Evolutionary conservation across 2,888 invertebrate genomes (phyloP), one percentile per base, ranked within the genome.

Genomic region (Dryocosmus kuriphilus): DNA sequence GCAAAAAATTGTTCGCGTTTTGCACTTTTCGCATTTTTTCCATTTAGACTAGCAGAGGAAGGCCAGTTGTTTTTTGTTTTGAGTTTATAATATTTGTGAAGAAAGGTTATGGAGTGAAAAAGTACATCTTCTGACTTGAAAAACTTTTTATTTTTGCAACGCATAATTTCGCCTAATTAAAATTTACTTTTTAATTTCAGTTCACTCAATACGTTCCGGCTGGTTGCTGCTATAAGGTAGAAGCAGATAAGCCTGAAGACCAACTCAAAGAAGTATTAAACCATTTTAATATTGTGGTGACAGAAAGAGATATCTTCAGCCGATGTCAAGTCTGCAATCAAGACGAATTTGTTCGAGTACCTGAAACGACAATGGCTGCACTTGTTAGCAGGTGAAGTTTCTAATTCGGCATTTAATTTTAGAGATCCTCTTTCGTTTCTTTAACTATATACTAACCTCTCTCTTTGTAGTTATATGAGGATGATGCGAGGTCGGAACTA

Each of bases 211-310:
- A 92, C 83, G 93, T 96, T 75, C 94, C 94, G 51, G 90, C 91
- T 30, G 92, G 92, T 4, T 93, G 93, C 86, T 95, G 94, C 87
- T 94, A 95, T 86, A 93, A 93, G 89, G 93, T 96, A 62, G 89
- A 92, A 16, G 92, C 93, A 76, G 93, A 93, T 46, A 91, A 92
- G 78, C 86, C 93, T 14, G 93, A 93, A 77, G 94, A 95, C 73
- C 96, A 97, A 89, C 90, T 96, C 41, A 91, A 93, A 78, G 94
- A 95, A 90, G 94, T 96, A 74, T 89, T 97, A 51, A 92, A 92
- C 74, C 93, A 94, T 88, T 96, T 95, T 89, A 94, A 95, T 88
- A 92, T 97, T 77, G 89, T 90, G 62, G 92, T 96, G 71, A 93
- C 92, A 41, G 93, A 94, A 88, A 93, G 92, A 80, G 94, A 96